phyloP scores from a whole-genome alignment of 92 coral and sea anemone species.

The Epizoanthus illoricatus region DNA sequence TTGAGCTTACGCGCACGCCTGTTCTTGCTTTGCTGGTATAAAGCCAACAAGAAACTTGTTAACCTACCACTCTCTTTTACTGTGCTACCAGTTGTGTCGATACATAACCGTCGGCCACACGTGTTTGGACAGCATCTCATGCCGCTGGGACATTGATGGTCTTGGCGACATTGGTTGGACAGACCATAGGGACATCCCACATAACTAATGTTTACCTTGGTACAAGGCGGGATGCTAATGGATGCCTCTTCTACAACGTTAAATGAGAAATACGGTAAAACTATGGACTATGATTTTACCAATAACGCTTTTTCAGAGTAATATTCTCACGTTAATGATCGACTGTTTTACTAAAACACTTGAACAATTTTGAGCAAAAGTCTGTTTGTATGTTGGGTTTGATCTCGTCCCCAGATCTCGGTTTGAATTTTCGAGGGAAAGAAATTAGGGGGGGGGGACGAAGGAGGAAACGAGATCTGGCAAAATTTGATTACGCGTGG shows the following conservation, averaged over 20 bases:
- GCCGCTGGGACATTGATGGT: slow-evolving; percentile 17
- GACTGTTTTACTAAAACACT: no score
- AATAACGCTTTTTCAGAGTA: no score
- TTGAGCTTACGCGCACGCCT: not conserved
- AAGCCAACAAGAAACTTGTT: not conserved
- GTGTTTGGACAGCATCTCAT: slow-evolving; percentile 31
- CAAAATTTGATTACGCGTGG: no score
- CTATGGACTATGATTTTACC: no score
- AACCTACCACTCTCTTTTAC: not conserved
- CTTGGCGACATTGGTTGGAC: slow-evolving; percentile 12
- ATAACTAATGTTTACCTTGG: slow-evolving; percentile 26
- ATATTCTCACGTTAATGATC: no score
- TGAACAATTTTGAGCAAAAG: no score
- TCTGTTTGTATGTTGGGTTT: no score
- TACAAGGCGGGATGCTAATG: not conserved
- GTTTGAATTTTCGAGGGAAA: no score
- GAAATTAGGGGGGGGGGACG: no score
- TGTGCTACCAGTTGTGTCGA: slow-evolving; percentile 9
- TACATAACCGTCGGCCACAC: slow-evolving; percentile 27
- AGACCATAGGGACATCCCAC: slow-evolving; percentile 26
- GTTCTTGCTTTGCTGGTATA: not conserved
- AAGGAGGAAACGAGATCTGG: no score
- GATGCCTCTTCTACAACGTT: not conserved
- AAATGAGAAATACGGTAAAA: no score
- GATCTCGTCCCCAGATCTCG: no score